A percentile compares a stretch with the other conserved stretches of the same genome.
Evolutionary conservation across 2,888 invertebrate genomes (phyloP).

Genomic region (Hofmannophila pseudospretella): DNA sequence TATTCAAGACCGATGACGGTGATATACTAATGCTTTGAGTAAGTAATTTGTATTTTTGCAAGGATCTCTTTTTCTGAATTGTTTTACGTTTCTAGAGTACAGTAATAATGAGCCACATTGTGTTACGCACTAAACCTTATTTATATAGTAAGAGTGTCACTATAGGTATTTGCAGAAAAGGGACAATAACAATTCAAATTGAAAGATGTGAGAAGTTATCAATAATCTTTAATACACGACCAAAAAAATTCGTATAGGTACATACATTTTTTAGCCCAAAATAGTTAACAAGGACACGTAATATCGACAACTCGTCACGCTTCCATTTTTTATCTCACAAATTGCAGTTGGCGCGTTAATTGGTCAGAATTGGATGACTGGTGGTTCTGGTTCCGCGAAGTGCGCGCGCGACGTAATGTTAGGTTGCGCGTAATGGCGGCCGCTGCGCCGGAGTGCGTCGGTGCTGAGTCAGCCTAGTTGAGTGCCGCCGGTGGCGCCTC

Average conservation of each 20-base stretch:
- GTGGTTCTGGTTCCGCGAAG: slow-evolving; percentile 64
- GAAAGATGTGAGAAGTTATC: neutral
- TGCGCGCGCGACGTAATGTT: slow-evolving; percentile 64
- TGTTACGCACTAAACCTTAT: no score
- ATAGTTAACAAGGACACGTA: slow-evolving; percentile 56
- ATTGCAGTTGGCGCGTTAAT: slow-evolving; percentile 65
- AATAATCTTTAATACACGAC: neutral
- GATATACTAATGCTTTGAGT: no score
- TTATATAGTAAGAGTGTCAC: no score
- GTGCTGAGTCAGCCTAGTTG: slow-evolving; percentile 70
- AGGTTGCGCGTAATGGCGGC: slow-evolving; percentile 49
- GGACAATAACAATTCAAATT: slow-evolving; percentile 1
- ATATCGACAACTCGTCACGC: slow-evolving; percentile 59
- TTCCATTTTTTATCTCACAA: slow-evolving; percentile 48
- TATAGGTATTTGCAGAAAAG: no score
- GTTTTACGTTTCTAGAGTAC: no score
- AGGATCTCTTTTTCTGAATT: no score
- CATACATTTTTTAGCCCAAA: slow-evolving; percentile 1
- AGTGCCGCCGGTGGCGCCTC: slow-evolving; percentile 52
- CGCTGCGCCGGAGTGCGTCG: slow-evolving; percentile 42
- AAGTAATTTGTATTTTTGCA: no score
- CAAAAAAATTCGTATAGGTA: slow-evolving; percentile 1
- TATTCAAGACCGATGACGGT: no score
- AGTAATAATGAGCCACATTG: no score
- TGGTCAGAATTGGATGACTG: slow-evolving; percentile 67